These are phyloP conservation scores for Drosophila leontia DNA, from an alignment of 1,140 invertebrate species.

Conservation along the genomic window DNA sequence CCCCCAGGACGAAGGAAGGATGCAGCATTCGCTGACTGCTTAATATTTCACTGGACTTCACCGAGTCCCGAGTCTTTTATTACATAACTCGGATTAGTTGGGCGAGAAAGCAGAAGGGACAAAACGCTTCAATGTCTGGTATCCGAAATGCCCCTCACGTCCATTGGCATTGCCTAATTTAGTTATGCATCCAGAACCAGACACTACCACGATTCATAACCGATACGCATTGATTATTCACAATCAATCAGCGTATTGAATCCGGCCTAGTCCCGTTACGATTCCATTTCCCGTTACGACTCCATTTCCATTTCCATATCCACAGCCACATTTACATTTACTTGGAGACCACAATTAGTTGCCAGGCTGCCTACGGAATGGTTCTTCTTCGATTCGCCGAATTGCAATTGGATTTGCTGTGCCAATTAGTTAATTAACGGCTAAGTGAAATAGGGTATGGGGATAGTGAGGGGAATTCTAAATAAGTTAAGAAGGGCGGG, in stretches of 20 bases:
- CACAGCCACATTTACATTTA: not conserved
- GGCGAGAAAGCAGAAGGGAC: not conserved
- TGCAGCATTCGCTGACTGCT: slow-evolving; percentile 47
- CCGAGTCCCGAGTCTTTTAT: slow-evolving; percentile 58
- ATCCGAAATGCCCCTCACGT: slow-evolving; percentile 66
- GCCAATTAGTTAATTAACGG: slow-evolving; percentile 76
- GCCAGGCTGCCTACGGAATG: slow-evolving; percentile 26
- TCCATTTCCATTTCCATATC: slow-evolving; percentile 12
- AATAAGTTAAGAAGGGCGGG: not conserved
- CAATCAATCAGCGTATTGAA: slow-evolving; percentile 73
- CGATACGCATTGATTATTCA: slow-evolving; percentile 37
- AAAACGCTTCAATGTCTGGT: not conserved
- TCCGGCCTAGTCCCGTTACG: slow-evolving; percentile 35
- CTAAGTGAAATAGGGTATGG: slow-evolving; percentile 33
- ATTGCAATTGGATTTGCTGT: slow-evolving; percentile 46
- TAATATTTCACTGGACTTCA: slow-evolving; percentile 65
- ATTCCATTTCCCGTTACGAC: slow-evolving; percentile 27
- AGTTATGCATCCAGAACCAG: slow-evolving; percentile 60
- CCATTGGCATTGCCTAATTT: slow-evolving; percentile 54
- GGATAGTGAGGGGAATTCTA: slow-evolving; percentile 3
- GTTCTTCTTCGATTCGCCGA: slow-evolving; percentile 26
- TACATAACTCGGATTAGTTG: slow-evolving; percentile 67
- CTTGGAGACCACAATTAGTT: slow-evolving; percentile 53
- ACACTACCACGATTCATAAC: slow-evolving; percentile 38
- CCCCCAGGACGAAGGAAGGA: not conserved